These are phyloP conservation scores for Tychaedon coryphoeus DNA, from an alignment of 2,113 vertebrate genomes.

Conservation along the genomic window DNA sequence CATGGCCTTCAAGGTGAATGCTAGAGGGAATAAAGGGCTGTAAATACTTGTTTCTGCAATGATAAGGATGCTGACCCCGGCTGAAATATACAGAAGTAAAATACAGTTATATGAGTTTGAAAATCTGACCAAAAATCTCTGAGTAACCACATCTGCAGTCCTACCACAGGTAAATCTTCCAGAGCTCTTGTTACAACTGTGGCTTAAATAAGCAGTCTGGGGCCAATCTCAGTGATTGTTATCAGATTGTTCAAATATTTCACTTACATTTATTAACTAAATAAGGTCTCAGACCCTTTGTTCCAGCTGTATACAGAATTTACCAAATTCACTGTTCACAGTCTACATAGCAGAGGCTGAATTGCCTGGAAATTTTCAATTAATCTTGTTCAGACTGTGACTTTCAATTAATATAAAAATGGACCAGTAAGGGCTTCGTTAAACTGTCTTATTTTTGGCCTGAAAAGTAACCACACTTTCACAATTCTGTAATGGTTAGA, in stretches of 20 bases:
- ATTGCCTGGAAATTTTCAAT: not conserved
- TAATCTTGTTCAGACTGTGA: not conserved
- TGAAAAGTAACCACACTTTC: not conserved
- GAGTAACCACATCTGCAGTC: not conserved
- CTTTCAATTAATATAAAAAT: not conserved
- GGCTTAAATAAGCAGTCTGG: not conserved
- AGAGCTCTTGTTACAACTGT: not conserved
- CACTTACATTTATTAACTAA: not conserved
- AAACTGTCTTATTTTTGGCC: not conserved
- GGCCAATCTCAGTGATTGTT: not conserved
- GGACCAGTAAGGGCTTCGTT: not conserved
- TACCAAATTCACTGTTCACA: not conserved
- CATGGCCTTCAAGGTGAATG: not conserved
- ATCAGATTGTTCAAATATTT: conserved; percentile 3
- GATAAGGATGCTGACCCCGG: not conserved
- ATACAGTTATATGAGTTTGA: not conserved
- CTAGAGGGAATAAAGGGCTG: conserved; percentile 21
- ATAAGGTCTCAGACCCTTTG: not conserved
- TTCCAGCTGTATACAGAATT: not conserved
- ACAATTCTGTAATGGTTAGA: not conserved
- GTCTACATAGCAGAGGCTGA: not conserved
- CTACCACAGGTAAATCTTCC: conserved; percentile 17
- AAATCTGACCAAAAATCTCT: not conserved
- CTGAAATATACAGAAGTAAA: not conserved
- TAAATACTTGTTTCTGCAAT: not conserved